phyloP scores from a whole-genome alignment of 2,113 vertebrate species.

The Alouatta palliata region DNA sequence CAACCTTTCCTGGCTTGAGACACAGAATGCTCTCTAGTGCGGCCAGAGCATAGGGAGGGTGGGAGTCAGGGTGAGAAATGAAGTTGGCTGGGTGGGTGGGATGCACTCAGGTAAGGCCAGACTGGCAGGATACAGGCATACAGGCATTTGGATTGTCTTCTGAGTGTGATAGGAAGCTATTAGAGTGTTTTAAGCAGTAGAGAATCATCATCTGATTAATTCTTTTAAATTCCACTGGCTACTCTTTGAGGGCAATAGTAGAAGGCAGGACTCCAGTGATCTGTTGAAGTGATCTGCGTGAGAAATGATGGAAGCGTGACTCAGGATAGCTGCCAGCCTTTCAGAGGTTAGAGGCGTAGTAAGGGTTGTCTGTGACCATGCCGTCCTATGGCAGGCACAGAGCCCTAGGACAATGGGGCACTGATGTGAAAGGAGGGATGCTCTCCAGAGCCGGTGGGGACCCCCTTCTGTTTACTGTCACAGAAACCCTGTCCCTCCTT shows the following conservation, averaged over 20 bases:
- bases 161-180: not conserved
- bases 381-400: rapidly evolving
- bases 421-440: not conserved
- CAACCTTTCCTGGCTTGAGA: not conserved
- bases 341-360: rapidly evolving
- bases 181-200: not conserved
- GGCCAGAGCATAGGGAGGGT: rapidly evolving
- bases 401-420: rapidly evolving
- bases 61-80: not conserved
- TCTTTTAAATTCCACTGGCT: not conserved
- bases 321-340: rapidly evolving
- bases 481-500: not conserved
- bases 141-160: not conserved
- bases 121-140: not conserved
- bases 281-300: not conserved
- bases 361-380: no score
- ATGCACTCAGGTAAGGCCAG: not conserved
- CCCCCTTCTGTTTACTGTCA: not conserved
- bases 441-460: no score
- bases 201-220: not conserved
- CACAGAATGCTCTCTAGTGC: not conserved
- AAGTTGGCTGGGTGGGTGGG: not conserved
- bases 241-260: not conserved
- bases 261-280: not conserved
- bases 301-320: not conserved